Percentiles rank a stretch among this genome's conserved stretches.
phyloP scores from a whole-genome alignment of 2,797 vertebrate genomes.

The Mus caroli region DNA sequence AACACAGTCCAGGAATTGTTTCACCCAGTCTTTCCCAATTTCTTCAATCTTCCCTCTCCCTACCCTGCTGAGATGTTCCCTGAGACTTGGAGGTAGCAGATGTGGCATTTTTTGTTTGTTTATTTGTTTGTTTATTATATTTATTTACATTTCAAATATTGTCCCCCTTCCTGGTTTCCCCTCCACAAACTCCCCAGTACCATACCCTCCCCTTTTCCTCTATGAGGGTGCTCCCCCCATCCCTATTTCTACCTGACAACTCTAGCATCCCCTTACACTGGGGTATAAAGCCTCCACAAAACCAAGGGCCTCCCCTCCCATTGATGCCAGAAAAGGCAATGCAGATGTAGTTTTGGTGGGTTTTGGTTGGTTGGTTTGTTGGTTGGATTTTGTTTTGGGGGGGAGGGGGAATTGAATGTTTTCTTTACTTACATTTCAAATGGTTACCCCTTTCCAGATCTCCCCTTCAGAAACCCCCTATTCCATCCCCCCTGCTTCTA shows the following conservation, averaged over 20 bases:
- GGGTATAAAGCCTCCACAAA: background rate
- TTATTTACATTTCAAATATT: background rate
- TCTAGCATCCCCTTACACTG: background rate
- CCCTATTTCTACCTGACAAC: background rate
- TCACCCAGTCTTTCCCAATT: background rate
- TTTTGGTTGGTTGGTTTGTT: no score
- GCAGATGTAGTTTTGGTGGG: background rate
- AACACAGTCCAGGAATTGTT: background rate
- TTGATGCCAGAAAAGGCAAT: background rate
- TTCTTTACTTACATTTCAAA: no score
- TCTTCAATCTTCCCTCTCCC: background rate
- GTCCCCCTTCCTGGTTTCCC: background rate
- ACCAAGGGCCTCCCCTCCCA: background rate
- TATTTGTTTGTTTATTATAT: background rate
- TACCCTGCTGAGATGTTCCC: background rate
- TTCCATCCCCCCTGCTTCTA: no score
- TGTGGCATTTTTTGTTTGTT: background rate
- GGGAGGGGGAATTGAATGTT: no score
- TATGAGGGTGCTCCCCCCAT: background rate
- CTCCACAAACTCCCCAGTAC: background rate
- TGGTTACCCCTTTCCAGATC: no score
- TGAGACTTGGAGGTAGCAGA: background rate
- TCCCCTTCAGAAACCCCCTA: no score
- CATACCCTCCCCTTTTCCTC: background rate
- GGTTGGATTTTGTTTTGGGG: no score